Evolutionary conservation across 2,113 vertebrate species (phyloP).

Genomic region (Nettapus auritus): DNA sequence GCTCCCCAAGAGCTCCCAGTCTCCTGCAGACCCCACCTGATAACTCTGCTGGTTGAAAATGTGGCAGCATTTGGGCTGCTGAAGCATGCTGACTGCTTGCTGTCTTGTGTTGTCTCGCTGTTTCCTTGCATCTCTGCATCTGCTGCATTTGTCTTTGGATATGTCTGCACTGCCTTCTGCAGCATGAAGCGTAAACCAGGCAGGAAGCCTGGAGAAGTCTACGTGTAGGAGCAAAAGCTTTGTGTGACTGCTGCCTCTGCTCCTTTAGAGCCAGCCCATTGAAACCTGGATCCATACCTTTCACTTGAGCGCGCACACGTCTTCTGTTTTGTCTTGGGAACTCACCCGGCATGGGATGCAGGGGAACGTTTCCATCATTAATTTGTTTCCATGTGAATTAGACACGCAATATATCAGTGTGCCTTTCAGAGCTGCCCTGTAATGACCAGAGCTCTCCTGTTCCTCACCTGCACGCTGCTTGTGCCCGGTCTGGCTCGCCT

Average conservation of each 20-base stretch:
- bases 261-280: neutral
- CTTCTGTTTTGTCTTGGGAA: neutral
- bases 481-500: neutral
- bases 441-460: neutral
- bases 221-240: neutral
- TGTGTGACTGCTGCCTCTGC: neutral
- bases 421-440: neutral
- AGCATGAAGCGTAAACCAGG: neutral
- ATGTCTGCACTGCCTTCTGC: neutral
- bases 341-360: neutral
- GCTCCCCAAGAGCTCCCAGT: neutral
- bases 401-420: neutral
- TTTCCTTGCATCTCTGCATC: neutral
- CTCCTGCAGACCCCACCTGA: neutral
- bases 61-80: neutral
- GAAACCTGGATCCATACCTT: neutral
- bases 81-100: neutral
- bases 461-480: neutral
- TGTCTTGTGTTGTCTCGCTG: fast-evolving
- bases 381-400: neutral
- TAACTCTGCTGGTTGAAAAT: neutral
- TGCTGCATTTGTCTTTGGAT: neutral
- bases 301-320: neutral
- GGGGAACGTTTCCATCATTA: neutral
- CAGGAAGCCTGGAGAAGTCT: neutral